These are phyloP conservation scores for Teleogryllus oceanicus DNA, from an alignment of 2,888 invertebrate species.

Conservation along the genomic window DNA sequence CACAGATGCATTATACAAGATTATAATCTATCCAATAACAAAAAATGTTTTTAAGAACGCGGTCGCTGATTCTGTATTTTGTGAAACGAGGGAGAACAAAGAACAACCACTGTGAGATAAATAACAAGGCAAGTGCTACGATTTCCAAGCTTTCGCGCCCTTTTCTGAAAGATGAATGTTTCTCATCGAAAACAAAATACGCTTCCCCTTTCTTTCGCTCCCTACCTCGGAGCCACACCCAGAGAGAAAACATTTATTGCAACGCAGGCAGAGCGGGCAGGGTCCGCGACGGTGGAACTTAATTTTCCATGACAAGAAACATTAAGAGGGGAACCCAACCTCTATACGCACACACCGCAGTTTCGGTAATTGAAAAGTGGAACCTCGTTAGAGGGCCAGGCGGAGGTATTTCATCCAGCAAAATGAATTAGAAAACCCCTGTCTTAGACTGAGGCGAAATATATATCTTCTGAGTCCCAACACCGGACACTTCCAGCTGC, in stretches of 20 bases:
- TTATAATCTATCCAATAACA: no score
- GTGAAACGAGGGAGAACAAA: no score
- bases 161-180: no score
- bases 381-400: background rate
- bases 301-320: slow-evolving; percentile 18
- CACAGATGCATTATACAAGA: no score
- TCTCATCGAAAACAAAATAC: no score
- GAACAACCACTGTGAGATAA: no score
- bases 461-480: background rate
- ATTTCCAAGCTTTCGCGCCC: no score
- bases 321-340: slow-evolving; percentile 1
- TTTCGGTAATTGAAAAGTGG: slow-evolving; percentile 1
- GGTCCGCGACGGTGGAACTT: background rate
- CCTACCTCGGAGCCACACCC: background rate
- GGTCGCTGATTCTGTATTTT: no score
- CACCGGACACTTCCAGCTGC: background rate
- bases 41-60: no score
- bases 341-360: background rate
- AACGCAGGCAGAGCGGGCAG: no score
- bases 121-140: no score
- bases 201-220: background rate
- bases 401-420: background rate
- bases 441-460: background rate
- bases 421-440: background rate
- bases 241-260: background rate